phyloP scores from a whole-genome alignment of 2,113 vertebrate genomes.

The Mugil cephalus region DNA sequence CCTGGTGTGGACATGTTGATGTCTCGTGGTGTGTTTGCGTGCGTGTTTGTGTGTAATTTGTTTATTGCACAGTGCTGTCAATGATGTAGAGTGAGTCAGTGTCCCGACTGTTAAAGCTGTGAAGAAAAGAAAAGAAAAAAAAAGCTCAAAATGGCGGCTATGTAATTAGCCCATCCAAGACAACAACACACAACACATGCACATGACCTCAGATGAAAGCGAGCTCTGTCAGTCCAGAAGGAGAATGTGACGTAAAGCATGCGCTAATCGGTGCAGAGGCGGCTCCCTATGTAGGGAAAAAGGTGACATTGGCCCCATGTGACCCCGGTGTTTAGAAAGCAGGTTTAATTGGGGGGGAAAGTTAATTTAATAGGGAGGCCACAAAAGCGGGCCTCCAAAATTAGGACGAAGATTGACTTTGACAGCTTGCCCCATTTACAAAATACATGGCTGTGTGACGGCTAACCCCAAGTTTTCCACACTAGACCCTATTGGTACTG shows the following conservation, averaged over 20 bases:
- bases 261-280: not conserved
- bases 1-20: conserved; percentile 55
- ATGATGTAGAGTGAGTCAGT: conserved; percentile 72
- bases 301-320: conserved; percentile 1
- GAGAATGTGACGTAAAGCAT: conserved; percentile 10
- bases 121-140: conserved; percentile 7
- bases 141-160: conserved; percentile 38
- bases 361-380: conserved; percentile 25
- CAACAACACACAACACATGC: conserved; percentile 33
- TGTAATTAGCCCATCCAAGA: conserved; percentile 67
- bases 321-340: conserved; percentile 45
- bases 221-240: conserved; percentile 3
- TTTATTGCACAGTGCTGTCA: conserved; percentile 38
- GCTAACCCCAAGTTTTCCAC: conserved; percentile 15
- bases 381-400: not conserved
- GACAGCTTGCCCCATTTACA: conserved; percentile 28
- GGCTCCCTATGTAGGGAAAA: not conserved
- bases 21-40: conserved; percentile 36
- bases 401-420: conserved; percentile 25
- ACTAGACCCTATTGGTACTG: conserved; percentile 16
- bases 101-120: conserved; percentile 41
- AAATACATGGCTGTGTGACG: conserved; percentile 19
- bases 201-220: conserved; percentile 24
- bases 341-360: conserved; percentile 28
- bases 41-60: conserved; percentile 57